Evolutionary conservation across 2,888 invertebrate species (phyloP), one percentile per base, ranked within the genome.

Genomic region (Andrena bucephala): DNA sequence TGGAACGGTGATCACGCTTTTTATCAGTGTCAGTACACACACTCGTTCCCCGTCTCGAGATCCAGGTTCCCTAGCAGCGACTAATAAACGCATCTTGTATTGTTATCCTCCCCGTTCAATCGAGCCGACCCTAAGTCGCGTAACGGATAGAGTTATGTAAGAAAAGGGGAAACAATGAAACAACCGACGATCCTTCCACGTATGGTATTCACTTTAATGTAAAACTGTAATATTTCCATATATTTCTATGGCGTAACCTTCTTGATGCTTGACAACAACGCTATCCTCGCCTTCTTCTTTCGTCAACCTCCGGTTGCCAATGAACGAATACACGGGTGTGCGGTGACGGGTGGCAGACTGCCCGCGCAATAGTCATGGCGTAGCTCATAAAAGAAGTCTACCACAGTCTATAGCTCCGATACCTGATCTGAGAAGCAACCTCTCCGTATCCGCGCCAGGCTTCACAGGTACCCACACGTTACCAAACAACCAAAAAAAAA

Each of bases 381-480:
- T 98, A 95, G 96, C 96, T 94, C 97, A 97, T 96, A 96, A 96
- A 95, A 96, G 97, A 93, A 96, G 97, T 95, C 96, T 98, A 95
- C 97, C 97, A 95, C 96, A 97, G 95, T 96, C 97, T 94, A 96
- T 97, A 94, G 95, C 95, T 94, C 96, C 97, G 94, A 98, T 98
- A 94, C 98, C 98, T 94, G 97, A 97, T 95, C 96, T 98, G 95
- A 96, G 98, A 94, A 96, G 96, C 94, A 96, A 96, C 93, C 94
- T 95, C 93, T 94, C 93, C 92, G 91, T 93, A 89, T 94, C 93
- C 92, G 94, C 94, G 90, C 94, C 94, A 93, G 94, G 94, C 91
- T 94, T 94, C 92, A 94, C 94, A 94, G 94, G 95, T 95, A 94
- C 90, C 92, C 90, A 90, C 83, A 91, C 89, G 90, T 94, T 95